Percentiles rank a stretch among this genome's conserved stretches.
Evolutionary conservation across 2,888 invertebrate genomes (phyloP).

Genomic region (Sisyra terminalis): DNA sequence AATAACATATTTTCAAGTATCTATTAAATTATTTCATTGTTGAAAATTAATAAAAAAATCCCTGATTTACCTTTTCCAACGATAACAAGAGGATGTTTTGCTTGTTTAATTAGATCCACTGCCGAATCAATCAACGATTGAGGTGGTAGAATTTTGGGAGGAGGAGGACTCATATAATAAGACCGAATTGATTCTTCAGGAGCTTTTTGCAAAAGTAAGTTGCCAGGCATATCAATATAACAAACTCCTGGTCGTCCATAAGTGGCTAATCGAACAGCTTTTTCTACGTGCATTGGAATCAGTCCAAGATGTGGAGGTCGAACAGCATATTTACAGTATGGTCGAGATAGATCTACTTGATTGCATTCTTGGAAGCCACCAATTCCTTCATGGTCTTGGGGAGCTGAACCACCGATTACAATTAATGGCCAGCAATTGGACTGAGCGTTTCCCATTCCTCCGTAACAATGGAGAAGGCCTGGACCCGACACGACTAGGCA

Average conservation of each 20-base stretch:
- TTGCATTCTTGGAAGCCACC: constrained; percentile 94
- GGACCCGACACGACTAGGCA: constrained; percentile 93
- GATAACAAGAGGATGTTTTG: constrained; percentile 74
- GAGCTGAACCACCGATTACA: constrained; percentile 83
- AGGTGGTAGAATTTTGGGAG: constrained; percentile 54
- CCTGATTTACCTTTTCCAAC: constrained; percentile 48
- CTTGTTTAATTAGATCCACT: constrained; percentile 44
- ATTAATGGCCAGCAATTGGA: constrained; percentile 90
- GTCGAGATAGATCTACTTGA: constrained; percentile 73
- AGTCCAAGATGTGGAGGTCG: constrained; percentile 67
- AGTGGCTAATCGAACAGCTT: constrained; percentile 67
- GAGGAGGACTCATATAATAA: constrained; percentile 36
- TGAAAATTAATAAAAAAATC: neutral
- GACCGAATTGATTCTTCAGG: constrained; percentile 22
- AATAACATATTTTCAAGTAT: no score
- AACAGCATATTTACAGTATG: constrained; percentile 82
- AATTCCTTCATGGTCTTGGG: constrained; percentile 83
- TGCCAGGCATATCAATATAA: constrained; percentile 87
- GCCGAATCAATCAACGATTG: constrained; percentile 51
- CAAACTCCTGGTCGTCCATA: constrained; percentile 81
- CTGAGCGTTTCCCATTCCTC: constrained; percentile 95
- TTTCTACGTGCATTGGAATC: constrained; percentile 83
- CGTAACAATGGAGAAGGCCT: constrained; percentile 79
- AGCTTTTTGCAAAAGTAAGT: constrained; percentile 43
- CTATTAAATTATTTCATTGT: neutral